phyloP scores from a whole-genome alignment of 92 coral and sea anemone species.

The Paramuricea clavata region DNA sequence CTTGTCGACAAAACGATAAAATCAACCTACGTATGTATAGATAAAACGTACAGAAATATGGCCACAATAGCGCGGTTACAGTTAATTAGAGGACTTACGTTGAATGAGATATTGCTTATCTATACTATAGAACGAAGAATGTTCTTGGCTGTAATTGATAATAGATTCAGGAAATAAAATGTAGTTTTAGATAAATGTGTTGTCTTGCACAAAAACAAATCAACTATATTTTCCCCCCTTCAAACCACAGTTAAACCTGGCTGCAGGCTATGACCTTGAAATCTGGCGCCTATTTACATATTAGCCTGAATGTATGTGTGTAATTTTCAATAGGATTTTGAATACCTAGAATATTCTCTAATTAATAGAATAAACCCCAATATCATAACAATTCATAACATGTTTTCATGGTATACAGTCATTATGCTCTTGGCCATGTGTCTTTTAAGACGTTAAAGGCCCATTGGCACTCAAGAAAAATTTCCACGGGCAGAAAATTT shows the following conservation, averaged over 20 bases:
- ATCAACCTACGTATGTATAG: not conserved
- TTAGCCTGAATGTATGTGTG: not conserved
- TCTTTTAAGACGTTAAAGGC: no score
- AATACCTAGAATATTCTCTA: not conserved
- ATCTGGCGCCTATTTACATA: not conserved
- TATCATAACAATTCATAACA: not conserved
- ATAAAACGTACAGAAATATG: no score
- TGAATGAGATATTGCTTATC: not conserved
- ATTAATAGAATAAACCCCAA: not conserved
- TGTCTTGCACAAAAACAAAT: no score
- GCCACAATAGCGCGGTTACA: no score
- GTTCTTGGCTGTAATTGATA: no score
- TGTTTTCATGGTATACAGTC: not conserved
- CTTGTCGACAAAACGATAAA: not conserved
- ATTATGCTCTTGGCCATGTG: not conserved
- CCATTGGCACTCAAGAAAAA: no score
- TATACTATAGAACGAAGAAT: not conserved
- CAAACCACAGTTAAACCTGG: no score
- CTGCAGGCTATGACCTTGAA: not conserved
- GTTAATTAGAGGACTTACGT: not conserved
- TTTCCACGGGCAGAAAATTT: no score
- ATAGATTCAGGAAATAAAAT: not conserved
- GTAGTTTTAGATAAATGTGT: not conserved
- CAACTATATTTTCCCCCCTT: no score
- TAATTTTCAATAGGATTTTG: not conserved